A percentile compares a stretch with the other conserved stretches of the same genome.
These are phyloP conservation scores for Cherax destructor DNA, from an alignment of 1,140 invertebrate genomes.

Conservation along the genomic window DNA sequence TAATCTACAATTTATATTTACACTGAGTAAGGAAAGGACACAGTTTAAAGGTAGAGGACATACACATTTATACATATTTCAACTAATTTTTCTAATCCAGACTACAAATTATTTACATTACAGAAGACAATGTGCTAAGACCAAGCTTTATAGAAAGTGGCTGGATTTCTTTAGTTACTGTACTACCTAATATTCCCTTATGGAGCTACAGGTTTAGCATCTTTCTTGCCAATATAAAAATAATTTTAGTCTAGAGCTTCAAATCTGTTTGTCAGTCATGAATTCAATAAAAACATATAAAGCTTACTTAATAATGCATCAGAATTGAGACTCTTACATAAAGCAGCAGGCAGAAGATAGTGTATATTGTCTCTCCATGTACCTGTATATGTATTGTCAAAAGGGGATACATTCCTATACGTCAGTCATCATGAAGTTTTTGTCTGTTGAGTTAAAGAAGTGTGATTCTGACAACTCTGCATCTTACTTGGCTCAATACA, in stretches of 20 bases:
- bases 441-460: neutral
- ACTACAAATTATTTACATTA: neutral
- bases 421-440: constrained; percentile 2
- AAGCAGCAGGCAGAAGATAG: neutral
- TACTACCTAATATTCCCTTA: neutral
- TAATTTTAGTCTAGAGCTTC: neutral
- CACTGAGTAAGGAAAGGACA: too few species aligned
- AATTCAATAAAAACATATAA: neutral
- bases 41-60: too few species aligned
- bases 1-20: too few species aligned
- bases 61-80: too few species aligned
- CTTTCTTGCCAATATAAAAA: too few species aligned
- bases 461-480: neutral
- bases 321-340: neutral
- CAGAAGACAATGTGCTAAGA: neutral
- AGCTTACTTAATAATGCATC: neutral
- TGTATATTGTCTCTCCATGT: neutral
- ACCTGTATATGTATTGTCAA: neutral
- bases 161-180: neutral
- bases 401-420: neutral
- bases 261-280: neutral
- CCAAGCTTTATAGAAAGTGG: neutral
- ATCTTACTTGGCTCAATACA: neutral
- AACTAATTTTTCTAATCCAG: too few species aligned
- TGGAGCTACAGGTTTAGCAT: too few species aligned